Evolutionary conservation across 2,113 vertebrate species (phyloP), one percentile per base, ranked within the genome.

Genomic region (Pedionomus torquatus): DNA sequence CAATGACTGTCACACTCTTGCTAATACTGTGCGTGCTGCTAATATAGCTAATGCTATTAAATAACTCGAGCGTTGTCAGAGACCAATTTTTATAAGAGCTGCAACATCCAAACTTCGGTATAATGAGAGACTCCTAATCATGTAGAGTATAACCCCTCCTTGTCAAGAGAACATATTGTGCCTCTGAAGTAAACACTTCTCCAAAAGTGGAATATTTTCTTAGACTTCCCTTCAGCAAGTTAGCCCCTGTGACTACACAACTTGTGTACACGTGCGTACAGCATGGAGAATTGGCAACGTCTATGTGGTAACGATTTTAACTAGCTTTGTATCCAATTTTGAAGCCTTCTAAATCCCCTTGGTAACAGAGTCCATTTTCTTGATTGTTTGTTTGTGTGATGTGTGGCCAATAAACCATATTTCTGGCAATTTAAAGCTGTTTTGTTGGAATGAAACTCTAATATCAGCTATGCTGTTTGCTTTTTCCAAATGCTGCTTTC

Each of bases 331-430:
- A 77, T 76, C 49, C 82, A 39, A 58, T 90, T 91, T 80, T 80
- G 85, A 74, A 94, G 54, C 84, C 63, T 90, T 79, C 41, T 83
- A 90, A 96, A 94, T 88, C 72, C 65, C 31, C 60, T 80, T 14
- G 26, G n/a, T 61, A 72, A 74, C 82, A 66, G 90, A 92, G 90
- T 95, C 83, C 55, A n/a, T 96, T 92, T 37, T 91, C 60, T 83
- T 90, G 61, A 72, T 78, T 76, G 13, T 65, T 94, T 92, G 54
- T 74, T 95, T 84, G 31, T 91, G 61, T 88, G 63, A 75, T 83
- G 46, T 64, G 58, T 70, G 71, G 93, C 95, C n/a, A 96, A 39
- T 66, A 90, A 92, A 68, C 58, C 16, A 3, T 77, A 80, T 90
- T 96, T 90, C 82, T 94, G 87, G 79, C 43, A 90, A 78, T 13